phyloP scores from a whole-genome alignment of 2,888 invertebrate species.

The Stenichneumon culpator region DNA sequence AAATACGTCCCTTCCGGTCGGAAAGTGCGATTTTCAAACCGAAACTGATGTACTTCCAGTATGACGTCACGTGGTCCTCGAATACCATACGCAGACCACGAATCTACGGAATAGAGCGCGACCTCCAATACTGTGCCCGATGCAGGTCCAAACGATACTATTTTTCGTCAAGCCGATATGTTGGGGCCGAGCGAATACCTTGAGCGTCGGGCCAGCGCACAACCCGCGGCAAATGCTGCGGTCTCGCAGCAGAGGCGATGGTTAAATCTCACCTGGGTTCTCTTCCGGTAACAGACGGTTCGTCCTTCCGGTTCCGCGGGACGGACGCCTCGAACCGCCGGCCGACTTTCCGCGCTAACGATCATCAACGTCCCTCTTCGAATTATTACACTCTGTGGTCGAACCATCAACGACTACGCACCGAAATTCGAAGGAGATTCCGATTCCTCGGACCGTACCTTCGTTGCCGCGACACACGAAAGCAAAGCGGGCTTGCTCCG shows the following conservation, averaged over 20 bases:
- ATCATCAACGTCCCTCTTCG: neutral
- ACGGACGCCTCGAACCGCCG: slow-evolving; percentile 13
- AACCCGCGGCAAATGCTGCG: neutral
- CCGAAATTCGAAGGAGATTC: slow-evolving; percentile 16
- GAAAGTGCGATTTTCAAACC: too few relatives aligned
- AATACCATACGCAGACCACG: too few relatives aligned
- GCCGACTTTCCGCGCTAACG: slow-evolving; percentile 27
- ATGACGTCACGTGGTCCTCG: too few relatives aligned
- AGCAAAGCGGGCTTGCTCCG: slow-evolving; percentile 33
- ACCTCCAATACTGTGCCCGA: too few relatives aligned
- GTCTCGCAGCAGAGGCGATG: too few relatives aligned
- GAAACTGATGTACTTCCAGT: too few relatives aligned
- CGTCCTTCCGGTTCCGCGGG: slow-evolving; percentile 43
- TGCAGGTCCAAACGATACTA: too few relatives aligned
- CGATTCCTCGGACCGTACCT: slow-evolving; percentile 1
- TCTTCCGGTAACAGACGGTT: neutral
- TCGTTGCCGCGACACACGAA: slow-evolving; percentile 8
- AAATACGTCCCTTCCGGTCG: too few relatives aligned
- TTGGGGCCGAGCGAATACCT: too few relatives aligned
- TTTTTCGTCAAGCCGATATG: too few relatives aligned
- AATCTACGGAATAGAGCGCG: too few relatives aligned
- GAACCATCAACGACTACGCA: neutral
- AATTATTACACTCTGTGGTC: neutral
- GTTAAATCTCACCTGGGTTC: neutral
- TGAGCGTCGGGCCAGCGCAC: too few relatives aligned